Conservation (phyloP, 2,113 vertebrate genomes). For the Amblyopsis rosae region DNA sequence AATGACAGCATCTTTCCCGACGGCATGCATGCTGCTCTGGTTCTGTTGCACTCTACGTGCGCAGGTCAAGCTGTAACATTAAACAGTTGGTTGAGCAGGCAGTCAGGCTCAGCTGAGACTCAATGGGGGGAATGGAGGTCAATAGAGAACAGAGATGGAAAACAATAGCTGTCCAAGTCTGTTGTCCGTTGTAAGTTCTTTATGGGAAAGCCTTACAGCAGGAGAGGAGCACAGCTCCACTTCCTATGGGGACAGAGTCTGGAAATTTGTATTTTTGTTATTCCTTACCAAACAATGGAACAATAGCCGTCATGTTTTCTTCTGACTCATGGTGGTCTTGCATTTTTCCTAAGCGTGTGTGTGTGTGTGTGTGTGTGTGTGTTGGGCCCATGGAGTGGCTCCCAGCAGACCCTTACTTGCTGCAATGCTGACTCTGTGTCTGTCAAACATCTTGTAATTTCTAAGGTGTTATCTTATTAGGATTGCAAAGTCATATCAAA, state of each 20-base stretch:
- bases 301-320: constrained; percentile 67
- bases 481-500: constrained; percentile 27
- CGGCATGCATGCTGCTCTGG: constrained; percentile 14
- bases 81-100: constrained; percentile 36
- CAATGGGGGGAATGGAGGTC: constrained; percentile 29
- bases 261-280: constrained; percentile 76
- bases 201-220: constrained; percentile 45
- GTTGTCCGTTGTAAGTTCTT: constrained; percentile 38
- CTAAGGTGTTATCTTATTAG: constrained; percentile 12
- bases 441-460: neutral
- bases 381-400: constrained; percentile 14
- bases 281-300: constrained; percentile 79
- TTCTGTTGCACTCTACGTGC: constrained; percentile 40
- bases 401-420: constrained; percentile 7
- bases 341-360: constrained; percentile 17
- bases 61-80: constrained; percentile 32
- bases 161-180: neutral
- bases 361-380: constrained; percentile 33
- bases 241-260: constrained; percentile 65
- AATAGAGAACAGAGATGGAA: constrained; percentile 15
- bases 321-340: constrained; percentile 48
- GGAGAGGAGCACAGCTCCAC: constrained; percentile 63
- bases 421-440: constrained; percentile 8
- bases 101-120: constrained; percentile 34
- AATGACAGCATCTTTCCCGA: constrained; percentile 4